Evolutionary conservation across 2,888 invertebrate species (phyloP), one percentile per base, ranked within the genome.

Genomic region (Ophion obscuratus): DNA sequence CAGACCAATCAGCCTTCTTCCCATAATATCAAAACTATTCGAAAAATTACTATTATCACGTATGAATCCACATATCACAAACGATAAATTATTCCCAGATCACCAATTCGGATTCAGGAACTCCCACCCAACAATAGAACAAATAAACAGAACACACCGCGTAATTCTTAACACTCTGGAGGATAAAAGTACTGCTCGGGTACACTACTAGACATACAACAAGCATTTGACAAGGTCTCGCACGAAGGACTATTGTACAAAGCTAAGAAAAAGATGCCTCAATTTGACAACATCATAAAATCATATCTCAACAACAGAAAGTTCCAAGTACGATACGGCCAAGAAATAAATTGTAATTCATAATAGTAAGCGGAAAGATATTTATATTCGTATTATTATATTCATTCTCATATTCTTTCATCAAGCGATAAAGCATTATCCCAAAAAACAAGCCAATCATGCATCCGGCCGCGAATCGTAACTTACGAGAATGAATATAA

Each of bases 91-190:
- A 5, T 87, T 89, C 10, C 85, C 86, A 27, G 61, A 71, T 17
- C 87, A 90, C 44, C 87, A 90, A 81, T 90, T 90, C 73, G 89
- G 88, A 6, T 89, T 89, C n/a, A 71, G 86, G 68, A 62, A 84
- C 31, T 71, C 81, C 9, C 87, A 90, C 47, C 75, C 87, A 17
- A 88, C 89, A 11, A 85, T 87, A 17, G 88, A 90, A 20, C 89
- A 90, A 83, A 82, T 88, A 0, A 83, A 89, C 40, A 83, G 88
- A 68, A 76, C 90, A 0, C 57, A 59, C 1, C 73, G 80, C 31
- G 67, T 83, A 57, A 90, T 89, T 10, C 61, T 73, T 64, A 47
- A 70, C 6, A 53, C 82, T 5, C 53, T 89, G 88, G n/a, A n/a
- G n/a, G n/a, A n/a, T n/a, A n/a, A n/a, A n/a, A n/a, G n/a, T n/a